phyloP scores from a whole-genome alignment of 2,888 invertebrate genomes.

The Thymelicus lineola region DNA sequence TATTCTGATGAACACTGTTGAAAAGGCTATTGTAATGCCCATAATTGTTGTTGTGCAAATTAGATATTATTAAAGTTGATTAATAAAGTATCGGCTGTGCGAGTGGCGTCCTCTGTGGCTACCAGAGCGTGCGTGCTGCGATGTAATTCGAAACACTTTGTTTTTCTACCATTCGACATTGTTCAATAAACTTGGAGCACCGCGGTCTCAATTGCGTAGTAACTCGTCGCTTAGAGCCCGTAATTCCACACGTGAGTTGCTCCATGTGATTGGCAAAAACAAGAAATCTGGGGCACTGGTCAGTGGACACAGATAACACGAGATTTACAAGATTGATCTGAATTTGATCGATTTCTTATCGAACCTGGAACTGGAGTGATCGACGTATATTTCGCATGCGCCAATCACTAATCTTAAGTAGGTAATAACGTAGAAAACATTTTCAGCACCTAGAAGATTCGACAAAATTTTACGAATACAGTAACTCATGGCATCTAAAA shows the following conservation, averaged over 20 bases:
- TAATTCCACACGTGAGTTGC: no score
- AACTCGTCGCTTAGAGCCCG: neutral
- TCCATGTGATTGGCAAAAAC: neutral
- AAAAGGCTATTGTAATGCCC: neutral
- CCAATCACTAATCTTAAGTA: neutral
- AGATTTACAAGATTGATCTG: neutral
- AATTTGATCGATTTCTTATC: neutral
- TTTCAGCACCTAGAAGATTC: no score
- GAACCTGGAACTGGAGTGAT: neutral
- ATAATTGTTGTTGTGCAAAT: conserved; percentile 30
- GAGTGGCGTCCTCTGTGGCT: conserved; percentile 45
- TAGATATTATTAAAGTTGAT: conserved; percentile 33
- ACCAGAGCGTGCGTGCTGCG: conserved; percentile 42
- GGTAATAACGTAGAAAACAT: no score
- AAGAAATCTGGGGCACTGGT: neutral
- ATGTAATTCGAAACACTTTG: conserved; percentile 35
- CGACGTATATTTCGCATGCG: neutral
- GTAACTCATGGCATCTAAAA: no score
- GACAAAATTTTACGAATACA: no score
- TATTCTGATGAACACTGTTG: neutral
- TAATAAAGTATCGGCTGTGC: conserved; percentile 30
- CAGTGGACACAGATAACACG: neutral
- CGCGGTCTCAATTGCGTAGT: conserved; percentile 8
- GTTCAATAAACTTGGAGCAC: conserved; percentile 18
- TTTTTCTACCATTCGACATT: conserved; percentile 35